Conservation (phyloP, 2,888 invertebrate genomes). For the Drosophila algonquin region DNA sequence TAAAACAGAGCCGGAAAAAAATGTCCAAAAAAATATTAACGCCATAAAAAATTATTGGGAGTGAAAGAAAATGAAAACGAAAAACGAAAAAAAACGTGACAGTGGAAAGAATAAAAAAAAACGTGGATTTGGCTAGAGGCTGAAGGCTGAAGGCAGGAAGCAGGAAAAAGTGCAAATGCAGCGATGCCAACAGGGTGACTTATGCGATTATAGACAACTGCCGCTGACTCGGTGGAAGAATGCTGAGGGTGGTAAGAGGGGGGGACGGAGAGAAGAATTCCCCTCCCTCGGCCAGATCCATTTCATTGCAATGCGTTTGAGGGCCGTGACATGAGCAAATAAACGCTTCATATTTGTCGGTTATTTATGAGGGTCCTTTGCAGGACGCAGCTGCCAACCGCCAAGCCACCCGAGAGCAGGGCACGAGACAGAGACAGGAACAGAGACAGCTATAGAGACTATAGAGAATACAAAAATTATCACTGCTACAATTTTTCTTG, state of each 20-base stretch:
- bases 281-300: slow-evolving; percentile 36
- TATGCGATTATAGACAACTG: slow-evolving; percentile 82
- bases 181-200: slow-evolving; percentile 80
- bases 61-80: slow-evolving; percentile 21
- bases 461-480: slow-evolving; percentile 59
- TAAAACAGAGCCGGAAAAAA: slow-evolving; percentile 28
- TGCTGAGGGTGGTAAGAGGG: slow-evolving; percentile 12
- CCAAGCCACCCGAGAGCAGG: slow-evolving; percentile 23
- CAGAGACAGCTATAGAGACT: slow-evolving; percentile 11
- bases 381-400: slow-evolving; percentile 66
- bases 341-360: slow-evolving; percentile 80
- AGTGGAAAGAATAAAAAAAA: slow-evolving; percentile 9
- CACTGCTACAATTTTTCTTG: slow-evolving; percentile 72
- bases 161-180: slow-evolving; percentile 71
- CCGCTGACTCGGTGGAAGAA: slow-evolving; percentile 43
- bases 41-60: slow-evolving; percentile 49
- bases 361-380: slow-evolving; percentile 80
- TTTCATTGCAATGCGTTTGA: slow-evolving; percentile 66
- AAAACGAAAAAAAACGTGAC: slow-evolving; percentile 38
- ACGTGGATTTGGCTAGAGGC: not conserved
- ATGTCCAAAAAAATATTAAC: slow-evolving; percentile 55
- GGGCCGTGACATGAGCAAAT: slow-evolving; percentile 79
- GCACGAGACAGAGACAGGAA: slow-evolving; percentile 18
- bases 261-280: not conserved
- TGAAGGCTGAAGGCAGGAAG: slow-evolving; percentile 25